Conservation (phyloP, 2,888 invertebrate genomes). For the Heliconius aoede region DNA sequence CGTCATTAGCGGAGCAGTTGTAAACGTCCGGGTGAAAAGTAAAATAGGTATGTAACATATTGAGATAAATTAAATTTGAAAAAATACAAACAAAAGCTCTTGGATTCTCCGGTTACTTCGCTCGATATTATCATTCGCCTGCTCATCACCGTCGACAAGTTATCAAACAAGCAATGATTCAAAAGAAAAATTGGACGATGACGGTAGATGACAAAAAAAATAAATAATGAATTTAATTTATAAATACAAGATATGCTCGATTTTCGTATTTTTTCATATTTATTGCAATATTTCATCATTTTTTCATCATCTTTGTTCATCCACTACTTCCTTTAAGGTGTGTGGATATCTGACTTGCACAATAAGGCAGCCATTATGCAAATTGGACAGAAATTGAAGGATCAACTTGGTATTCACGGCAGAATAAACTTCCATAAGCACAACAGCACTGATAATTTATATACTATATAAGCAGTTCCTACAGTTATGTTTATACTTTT, state of each 20-base stretch:
- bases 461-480: slow-evolving; percentile 74
- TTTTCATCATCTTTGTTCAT: not conserved
- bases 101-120: no score
- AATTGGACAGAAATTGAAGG: slow-evolving; percentile 92
- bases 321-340: slow-evolving; percentile 67
- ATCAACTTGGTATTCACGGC: slow-evolving; percentile 82
- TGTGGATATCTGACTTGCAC: slow-evolving; percentile 93
- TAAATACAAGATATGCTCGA: no score
- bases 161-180: no score
- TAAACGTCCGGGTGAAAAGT: slow-evolving; percentile 93
- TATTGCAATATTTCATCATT: not conserved
- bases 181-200: no score
- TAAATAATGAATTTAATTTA: no score
- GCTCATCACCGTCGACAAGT: no score
- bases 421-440: slow-evolving; percentile 89
- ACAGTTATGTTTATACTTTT: not conserved
- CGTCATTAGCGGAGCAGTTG: slow-evolving; percentile 96
- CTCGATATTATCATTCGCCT: no score
- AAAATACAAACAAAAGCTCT: no score
- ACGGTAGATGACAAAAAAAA: no score
- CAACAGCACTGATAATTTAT: slow-evolving; percentile 85
- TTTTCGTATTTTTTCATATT: no score
- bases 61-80: no score
- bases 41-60: slow-evolving; percentile 88
- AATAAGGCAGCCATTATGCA: slow-evolving; percentile 88